Evolutionary conservation across 1,140 invertebrate species (phyloP), one percentile per base, ranked within the genome.

Genomic region (Agraylea sexmaculata): DNA sequence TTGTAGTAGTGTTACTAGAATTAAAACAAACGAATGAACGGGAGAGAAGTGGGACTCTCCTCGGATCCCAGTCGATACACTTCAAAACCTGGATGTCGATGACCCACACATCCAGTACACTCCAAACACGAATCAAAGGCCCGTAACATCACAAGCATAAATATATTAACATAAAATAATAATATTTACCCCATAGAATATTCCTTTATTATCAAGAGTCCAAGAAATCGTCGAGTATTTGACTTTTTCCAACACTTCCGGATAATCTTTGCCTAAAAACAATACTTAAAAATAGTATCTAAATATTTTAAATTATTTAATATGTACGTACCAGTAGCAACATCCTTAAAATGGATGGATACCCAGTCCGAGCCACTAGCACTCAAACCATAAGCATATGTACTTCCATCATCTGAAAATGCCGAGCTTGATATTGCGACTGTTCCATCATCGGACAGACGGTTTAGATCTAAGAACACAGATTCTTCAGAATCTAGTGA

Each of bases 401-500:
- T 80, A 51, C 73, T 70, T 2, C 92, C 93, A 71, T 97, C 82
- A 55, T 96, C 81, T 1, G 90, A 93, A 64, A 95, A 98, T 22
- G 74, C 64, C 30, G 73, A 80, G 27, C 73, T 73, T 0, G 76
- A 73, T 12, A 99, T 64, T 2, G 92, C 83, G 15, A 93, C 69
- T 1, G 93, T 96, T 22, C 95, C 95, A 72, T 99, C 94, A 18
- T 80, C 75, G 1, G 92, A 94, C 12, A 97, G 62, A 6, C 66
- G 71, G 67, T 99, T 99, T 0, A 93, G 92, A 65, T 99, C 93
- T 4, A 99, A 66, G 62, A 99, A 98, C n/a, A 94, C 79, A 50
- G 67, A 67, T 2, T 85, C 71, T 54, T 95, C 83, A 20, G 72
- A 75, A 23, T 84, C 72, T 38, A 96, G 60, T 4, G 73, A 70